Conservation (phyloP, 1,140 invertebrate species). For the Atopsyche davidsoni region DNA sequence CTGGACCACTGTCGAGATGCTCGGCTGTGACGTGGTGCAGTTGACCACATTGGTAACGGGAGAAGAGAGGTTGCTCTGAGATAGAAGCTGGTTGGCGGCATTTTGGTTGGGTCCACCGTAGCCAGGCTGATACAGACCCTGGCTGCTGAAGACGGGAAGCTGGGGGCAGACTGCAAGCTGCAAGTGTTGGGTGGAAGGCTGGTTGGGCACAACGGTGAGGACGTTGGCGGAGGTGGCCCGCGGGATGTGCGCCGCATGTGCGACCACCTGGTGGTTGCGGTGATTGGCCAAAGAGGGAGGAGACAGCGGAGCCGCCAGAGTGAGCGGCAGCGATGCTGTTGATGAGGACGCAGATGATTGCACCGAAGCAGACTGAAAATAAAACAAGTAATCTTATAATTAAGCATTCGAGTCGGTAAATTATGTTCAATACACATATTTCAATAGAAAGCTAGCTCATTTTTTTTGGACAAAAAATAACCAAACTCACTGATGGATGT, state of each 20-base stretch:
- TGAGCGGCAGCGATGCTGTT: slow-evolving; percentile 13
- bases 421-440: too few relatives aligned
- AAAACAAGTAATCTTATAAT: too few relatives aligned
- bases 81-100: slow-evolving; percentile 33
- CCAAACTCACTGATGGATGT: too few relatives aligned
- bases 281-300: slow-evolving; percentile 20
- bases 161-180: slow-evolving; percentile 9
- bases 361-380: too few relatives aligned
- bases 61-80: slow-evolving; percentile 27
- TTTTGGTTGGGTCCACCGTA: slow-evolving; percentile 35
- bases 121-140: too few relatives aligned
- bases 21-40: slow-evolving; percentile 1
- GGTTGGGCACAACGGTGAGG: slow-evolving; percentile 17
- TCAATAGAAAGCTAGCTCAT: too few relatives aligned
- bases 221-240: slow-evolving; percentile 10
- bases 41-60: too few relatives aligned
- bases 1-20: slow-evolving; percentile 7
- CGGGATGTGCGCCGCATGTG: too few relatives aligned
- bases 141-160: slow-evolving; percentile 18
- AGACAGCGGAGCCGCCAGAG: slow-evolving; percentile 12
- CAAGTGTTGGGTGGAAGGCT: slow-evolving; percentile 25
- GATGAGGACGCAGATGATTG: slow-evolving; percentile 18
- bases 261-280: slow-evolving; percentile 32
- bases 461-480: too few relatives aligned
- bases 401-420: too few relatives aligned